These are phyloP conservation scores for Orthonychiurus folsomi DNA, from an alignment of 2,888 invertebrate species.

Conservation along the genomic window DNA sequence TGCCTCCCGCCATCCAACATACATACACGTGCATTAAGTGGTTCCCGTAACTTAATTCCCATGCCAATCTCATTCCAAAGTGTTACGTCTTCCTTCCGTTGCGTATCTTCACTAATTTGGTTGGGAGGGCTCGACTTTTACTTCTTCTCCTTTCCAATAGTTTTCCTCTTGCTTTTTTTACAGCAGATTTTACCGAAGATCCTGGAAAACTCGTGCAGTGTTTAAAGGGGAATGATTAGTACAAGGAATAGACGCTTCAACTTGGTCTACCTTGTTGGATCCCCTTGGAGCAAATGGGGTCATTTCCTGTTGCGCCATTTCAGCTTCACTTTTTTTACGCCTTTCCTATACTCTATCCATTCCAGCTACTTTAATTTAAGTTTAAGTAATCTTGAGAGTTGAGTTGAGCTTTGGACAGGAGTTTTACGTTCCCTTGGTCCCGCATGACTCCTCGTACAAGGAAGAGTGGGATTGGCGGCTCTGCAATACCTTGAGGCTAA, in stretches of 20 bases:
- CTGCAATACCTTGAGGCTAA: not conserved
- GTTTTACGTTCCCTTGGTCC: too few species aligned
- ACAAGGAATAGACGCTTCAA: too few species aligned
- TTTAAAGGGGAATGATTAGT: not conserved
- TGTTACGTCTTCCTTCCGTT: not conserved
- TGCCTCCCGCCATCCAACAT: not conserved
- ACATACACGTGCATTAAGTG: not conserved
- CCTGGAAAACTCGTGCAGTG: not conserved
- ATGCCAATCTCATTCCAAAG: slow-evolving; percentile 1
- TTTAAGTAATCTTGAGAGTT: slow-evolving; percentile 1
- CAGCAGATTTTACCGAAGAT: not conserved
- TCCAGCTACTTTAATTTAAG: not conserved
- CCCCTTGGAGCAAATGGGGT: not conserved
- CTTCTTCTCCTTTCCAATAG: not conserved
- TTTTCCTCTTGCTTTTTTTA: not conserved
- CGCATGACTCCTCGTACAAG: not conserved
- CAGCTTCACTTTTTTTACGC: not conserved
- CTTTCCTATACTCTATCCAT: not conserved
- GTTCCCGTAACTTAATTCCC: not conserved
- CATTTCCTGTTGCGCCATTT: not conserved
- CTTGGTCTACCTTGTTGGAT: too few species aligned
- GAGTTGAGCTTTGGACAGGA: not conserved
- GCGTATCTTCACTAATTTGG: not conserved
- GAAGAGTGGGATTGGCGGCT: not conserved
- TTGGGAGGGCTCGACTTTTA: too few species aligned